A percentile compares a stretch with the other conserved stretches of the same genome.
These are phyloP conservation scores for Leguminivora glycinivorella DNA, from an alignment of 1,140 invertebrate species.

Conservation along the genomic window DNA sequence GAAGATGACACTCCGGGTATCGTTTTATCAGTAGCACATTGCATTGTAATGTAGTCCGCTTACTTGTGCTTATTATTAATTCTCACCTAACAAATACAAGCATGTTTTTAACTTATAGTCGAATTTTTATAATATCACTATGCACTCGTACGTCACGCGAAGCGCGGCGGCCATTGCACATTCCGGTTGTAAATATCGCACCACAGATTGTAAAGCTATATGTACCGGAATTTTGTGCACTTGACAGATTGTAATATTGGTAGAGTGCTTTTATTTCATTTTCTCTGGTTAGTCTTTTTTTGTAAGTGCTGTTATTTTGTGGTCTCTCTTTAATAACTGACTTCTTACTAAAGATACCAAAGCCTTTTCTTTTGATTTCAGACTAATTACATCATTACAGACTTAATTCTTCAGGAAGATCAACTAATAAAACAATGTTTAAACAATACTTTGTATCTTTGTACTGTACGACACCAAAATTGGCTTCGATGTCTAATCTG, in stretches of 20 bases:
- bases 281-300: not conserved
- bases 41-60: conserved; percentile 64
- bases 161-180: conserved; percentile 76
- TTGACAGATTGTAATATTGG: conserved; percentile 22
- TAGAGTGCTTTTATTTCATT: not conserved
- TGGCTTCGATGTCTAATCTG: not conserved
- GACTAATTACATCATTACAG: no score
- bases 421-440: no score
- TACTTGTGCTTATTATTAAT: conserved; percentile 49
- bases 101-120: conserved; percentile 65
- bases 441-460: no score
- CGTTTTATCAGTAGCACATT: conserved; percentile 78
- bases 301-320: not conserved
- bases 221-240: not conserved
- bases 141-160: conserved; percentile 67
- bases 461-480: not conserved
- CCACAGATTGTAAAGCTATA: conserved; percentile 61
- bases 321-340: not conserved
- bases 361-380: no score
- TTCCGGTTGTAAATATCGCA: conserved; percentile 78
- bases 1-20: conserved; percentile 77
- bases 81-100: conserved; percentile 57
- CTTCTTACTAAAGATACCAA: no score
- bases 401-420: no score
- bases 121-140: conserved; percentile 58